Percentiles rank a stretch among this genome's conserved stretches.
These are phyloP conservation scores for Mylabris phalerata DNA, from an alignment of 1,140 invertebrate genomes.

Conservation along the genomic window DNA sequence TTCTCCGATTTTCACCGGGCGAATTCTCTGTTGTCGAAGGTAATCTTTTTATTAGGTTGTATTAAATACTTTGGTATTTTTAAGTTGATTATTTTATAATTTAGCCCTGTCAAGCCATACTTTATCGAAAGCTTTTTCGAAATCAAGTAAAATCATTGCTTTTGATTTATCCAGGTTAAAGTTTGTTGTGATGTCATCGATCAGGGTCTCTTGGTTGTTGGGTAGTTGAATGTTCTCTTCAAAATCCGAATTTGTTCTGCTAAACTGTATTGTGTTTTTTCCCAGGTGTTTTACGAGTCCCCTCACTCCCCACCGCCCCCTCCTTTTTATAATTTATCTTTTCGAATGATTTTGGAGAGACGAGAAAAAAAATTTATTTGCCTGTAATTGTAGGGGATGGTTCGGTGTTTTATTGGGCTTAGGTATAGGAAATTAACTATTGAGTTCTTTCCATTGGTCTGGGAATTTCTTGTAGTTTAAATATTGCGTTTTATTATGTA, in stretches of 20 bases:
- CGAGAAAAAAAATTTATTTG: conserved; percentile 36
- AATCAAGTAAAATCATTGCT: conserved; percentile 27
- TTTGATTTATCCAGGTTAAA: conserved; percentile 30
- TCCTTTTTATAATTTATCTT: no score
- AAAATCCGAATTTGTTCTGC: conserved; percentile 25
- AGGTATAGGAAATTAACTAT: no score
- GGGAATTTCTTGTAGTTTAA: no score
- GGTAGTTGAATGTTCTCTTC: conserved; percentile 25
- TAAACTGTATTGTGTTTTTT: neutral
- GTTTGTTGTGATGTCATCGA: conserved; percentile 31
- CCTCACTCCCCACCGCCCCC: no score
- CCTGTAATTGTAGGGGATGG: conserved; percentile 23
- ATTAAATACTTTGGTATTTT: conserved; percentile 18
- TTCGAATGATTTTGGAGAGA: conserved; percentile 34
- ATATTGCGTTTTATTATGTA: no score
- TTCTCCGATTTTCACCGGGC: conserved; percentile 24
- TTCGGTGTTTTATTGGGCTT: no score
- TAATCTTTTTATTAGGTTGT: conserved; percentile 21
- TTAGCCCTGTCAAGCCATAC: conserved; percentile 34
- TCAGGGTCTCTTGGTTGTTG: conserved; percentile 40
- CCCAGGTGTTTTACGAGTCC: neutral
- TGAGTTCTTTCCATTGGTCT: no score
- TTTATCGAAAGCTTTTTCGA: conserved; percentile 37
- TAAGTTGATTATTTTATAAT: conserved; percentile 27
- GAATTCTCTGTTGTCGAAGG: conserved; percentile 25